Base-by-base conservation (phyloP, 2,888 invertebrate genomes). In the Meghimatium bilineatum region DNA sequence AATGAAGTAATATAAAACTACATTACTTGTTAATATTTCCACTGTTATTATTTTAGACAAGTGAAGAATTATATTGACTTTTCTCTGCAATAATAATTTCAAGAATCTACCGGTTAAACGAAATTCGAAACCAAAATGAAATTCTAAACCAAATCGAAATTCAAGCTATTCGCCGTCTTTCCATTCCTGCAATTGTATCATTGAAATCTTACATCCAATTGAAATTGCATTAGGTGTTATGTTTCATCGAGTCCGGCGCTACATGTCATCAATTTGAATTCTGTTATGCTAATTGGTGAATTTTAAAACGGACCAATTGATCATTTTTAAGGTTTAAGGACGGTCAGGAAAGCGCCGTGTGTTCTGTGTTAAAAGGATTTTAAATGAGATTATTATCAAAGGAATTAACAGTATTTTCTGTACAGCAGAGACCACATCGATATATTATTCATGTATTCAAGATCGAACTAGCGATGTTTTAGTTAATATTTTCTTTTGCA, bases 161-260 rank as follows among this genome's bases (percentile, higher is more conserved):
- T 23, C 34, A 34, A 38, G 6, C 29, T 26, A 5, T 29, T 17
- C 32, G 52, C 23, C 32, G 29, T 17, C 14, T 20, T 52, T 14
- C 23, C 17, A 52, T 10, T 32, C 32, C 32, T 10, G n/a, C n/a
- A 72, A 49, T n/a, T 49, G n/a, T 44, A 29, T 17, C 5, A 10
- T 44, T 72, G 12, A 36, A 44, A 72, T 44, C n/a, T 44, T 49
- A 10, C n/a, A 2, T 1, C 49, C 5, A 8, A 6, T 10, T 72
- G 36, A 76, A 76, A 76, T 76, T 76, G 23, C 56, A 76, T 56
- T 34, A 76, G 34, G 56, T 23, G 76, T 76, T 76, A 34, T 56
- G 34, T 56, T 77, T 63, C 77, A 29, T n/a, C n/a, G 36, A 60
- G 23, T 74, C 8, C 32, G 26, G 20, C 52, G 49, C 52, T 32